These are phyloP conservation scores for Antigone vipio DNA, from an alignment of 2,113 vertebrate species.

Conservation along the genomic window DNA sequence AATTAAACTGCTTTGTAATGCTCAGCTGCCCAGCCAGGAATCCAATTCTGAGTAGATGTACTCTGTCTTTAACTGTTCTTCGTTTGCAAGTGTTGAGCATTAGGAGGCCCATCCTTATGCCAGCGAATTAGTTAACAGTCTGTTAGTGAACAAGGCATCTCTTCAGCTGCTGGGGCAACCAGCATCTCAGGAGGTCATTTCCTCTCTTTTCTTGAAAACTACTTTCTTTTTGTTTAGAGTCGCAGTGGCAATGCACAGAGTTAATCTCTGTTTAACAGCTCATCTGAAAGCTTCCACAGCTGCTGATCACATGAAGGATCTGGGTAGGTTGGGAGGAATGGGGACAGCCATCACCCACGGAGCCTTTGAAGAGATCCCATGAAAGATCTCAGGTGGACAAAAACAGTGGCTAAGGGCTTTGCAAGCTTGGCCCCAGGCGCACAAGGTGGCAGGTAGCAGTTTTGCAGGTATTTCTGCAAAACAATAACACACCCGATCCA, in stretches of 20 bases:
- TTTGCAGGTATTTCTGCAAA: neutral
- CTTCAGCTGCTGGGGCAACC: neutral
- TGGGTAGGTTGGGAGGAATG: neutral
- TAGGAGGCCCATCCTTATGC: neutral
- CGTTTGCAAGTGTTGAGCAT: neutral
- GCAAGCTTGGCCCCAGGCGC: neutral
- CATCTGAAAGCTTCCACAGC: neutral
- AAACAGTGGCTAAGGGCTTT: neutral
- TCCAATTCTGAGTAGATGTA: rapidly evolving
- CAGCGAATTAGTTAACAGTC: neutral
- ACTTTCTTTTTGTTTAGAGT: neutral
- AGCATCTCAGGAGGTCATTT: rapidly evolving
- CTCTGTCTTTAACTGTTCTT: neutral
- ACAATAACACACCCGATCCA: neutral
- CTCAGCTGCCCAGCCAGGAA: neutral
- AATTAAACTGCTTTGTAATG: neutral
- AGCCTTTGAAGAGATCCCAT: neutral
- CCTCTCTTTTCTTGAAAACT: neutral
- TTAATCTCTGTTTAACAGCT: neutral
- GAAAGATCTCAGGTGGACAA: neutral
- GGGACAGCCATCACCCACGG: neutral
- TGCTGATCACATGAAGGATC: neutral
- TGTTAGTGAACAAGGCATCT: neutral
- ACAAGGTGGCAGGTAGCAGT: neutral
- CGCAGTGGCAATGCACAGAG: neutral